Base-by-base conservation (phyloP, 2,888 invertebrate species). In the Pristionchus fissidentatus region DNA sequence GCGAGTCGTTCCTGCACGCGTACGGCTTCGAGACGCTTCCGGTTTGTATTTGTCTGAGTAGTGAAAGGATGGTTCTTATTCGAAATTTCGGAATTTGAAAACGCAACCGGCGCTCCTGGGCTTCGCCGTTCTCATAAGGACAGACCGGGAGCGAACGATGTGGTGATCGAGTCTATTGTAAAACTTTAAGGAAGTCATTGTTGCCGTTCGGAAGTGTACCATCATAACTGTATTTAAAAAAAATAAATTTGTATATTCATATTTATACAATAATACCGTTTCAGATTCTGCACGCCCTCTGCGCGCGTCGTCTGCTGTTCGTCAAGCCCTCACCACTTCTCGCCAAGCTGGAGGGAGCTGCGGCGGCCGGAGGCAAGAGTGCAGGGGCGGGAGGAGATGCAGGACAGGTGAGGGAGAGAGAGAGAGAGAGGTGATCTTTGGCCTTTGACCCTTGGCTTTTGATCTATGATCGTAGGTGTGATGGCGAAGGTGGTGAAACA, bases 1-100 rank as follows among this genome's bases (percentile, higher is more conserved):
- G 87, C n/a, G 85, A 94, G 82, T 96, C 95, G 92, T 96, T 96
- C 93, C 94, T 97, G 88, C 95, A 97, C 88, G 93, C 89, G 26
- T 90, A 88, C 57, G 90, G 91, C n/a, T 96, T 96, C 91, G 95
- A 96, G 85, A 95, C 95, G 92, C 93, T 97, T 86, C 94, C 95
- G 83, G 94, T 96, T 1, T 62, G 80, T 60, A 49, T 75, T 43
- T 4, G 15, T 15, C 43, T 73, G 26, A n/a, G n/a, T 43, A 41
- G 22, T 60, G 26, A 13, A 57, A 57, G 29, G 13, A 32, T 10
- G 29, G 52, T 49, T 19, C 52, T n/a, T n/a, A n/a, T n/a, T 66
- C 32, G 66, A 35, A 66, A 66, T 32, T 62, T 15, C 19, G 10
- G 19, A 49, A 15, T 10, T 49, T 49, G 19, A n/a, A n/a, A n/a